Evolutionary conservation across 1,140 invertebrate genomes (phyloP), one percentile per base, ranked within the genome.

Genomic region (Notospermus geniculatus): DNA sequence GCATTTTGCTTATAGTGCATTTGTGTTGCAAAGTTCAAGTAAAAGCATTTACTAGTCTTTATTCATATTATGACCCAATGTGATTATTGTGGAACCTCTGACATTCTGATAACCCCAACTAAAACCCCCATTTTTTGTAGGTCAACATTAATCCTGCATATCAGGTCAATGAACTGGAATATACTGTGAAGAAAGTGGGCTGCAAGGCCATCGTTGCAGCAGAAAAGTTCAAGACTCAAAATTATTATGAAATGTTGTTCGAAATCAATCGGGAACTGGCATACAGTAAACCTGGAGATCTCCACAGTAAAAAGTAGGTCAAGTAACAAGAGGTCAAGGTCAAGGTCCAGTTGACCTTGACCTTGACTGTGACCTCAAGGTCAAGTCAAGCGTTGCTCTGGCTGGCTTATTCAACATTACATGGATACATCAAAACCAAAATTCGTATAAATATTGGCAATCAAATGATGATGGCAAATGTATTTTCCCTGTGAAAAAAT

Each of bases 111-210:
- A 50, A 23, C n/a, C 4, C n/a, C 46, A 64, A 23, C 4, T 36
- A 22, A 9, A 22, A 5, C 1, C 2, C 15, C 39, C n/a, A 43
- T 52, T 29, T 39, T 45, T 67, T 71, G 30, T 60, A 90, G 88
- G 88, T 92, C 7, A 87, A 88, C 52, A 85, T 96, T 7, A 97
- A 98, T 80, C 93, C 93, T 0, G 84, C 86, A 0, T 96, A 91
- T 72, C 86, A 89, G 73, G 82, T 85, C 11, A 71, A 81, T 15
- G 95, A 98, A 76, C 61, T 97, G 0, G 84, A 87, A 57, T 94
- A 90, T 73, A 89, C 88, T 52, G 72, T 97, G 2, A 86, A 89
- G 9, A 92, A 93, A 81, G 90, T 91, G 15, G 82, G 83, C 7
- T 69, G 71, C 41, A 92, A 89, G 71, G 87, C 87, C 0, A 73